Evolutionary conservation across 2,797 vertebrate genomes (phyloP).

Genomic region (Enteromius thamalakanensis): DNA sequence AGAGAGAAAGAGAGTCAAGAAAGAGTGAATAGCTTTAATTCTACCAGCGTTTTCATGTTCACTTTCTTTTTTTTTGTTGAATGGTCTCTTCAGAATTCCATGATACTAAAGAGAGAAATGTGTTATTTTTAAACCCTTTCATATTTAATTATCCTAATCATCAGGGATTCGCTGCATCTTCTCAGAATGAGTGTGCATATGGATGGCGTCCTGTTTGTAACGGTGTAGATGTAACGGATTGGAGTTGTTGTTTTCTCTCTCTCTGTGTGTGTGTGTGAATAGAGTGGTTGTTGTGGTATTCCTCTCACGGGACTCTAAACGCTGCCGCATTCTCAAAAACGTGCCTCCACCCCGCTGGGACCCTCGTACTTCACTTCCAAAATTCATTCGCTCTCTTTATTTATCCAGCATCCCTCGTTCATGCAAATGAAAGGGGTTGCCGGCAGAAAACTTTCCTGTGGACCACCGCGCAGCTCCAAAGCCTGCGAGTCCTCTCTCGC

Average conservation of each 20-base stretch:
- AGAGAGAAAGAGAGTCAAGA: conserved; percentile 15
- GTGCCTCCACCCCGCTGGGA: conserved; percentile 36
- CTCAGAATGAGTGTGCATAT: conserved; percentile 58
- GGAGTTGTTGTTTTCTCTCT: conserved; percentile 29
- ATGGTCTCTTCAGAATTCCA: conserved; percentile 65
- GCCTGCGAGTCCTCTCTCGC: conserved; percentile 76
- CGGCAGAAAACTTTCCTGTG: conserved; percentile 38
- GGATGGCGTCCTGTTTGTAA: conserved; percentile 49
- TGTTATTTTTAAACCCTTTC: conserved; percentile 77
- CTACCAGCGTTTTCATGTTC: not conserved
- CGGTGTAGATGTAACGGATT: conserved; percentile 54
- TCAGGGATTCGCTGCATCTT: conserved; percentile 69
- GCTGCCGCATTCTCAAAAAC: conserved; percentile 43
- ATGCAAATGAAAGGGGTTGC: conserved; percentile 52
- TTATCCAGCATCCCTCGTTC: conserved; percentile 48
- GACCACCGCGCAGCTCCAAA: conserved; percentile 68
- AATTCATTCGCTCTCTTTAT: conserved; percentile 51
- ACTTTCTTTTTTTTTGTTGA: conserved; percentile 54
- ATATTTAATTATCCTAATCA: conserved; percentile 77
- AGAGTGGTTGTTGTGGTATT: conserved; percentile 66
- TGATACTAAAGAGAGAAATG: conserved; percentile 70
- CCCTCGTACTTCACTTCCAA: conserved; percentile 43
- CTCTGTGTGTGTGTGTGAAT: conserved; percentile 35
- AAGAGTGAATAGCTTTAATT: conserved; percentile 29
- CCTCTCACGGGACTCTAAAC: conserved; percentile 44